Evolutionary conservation across 2,888 invertebrate species (phyloP), one percentile per base, ranked within the genome.

Genomic region (Hedychridium roseum): DNA sequence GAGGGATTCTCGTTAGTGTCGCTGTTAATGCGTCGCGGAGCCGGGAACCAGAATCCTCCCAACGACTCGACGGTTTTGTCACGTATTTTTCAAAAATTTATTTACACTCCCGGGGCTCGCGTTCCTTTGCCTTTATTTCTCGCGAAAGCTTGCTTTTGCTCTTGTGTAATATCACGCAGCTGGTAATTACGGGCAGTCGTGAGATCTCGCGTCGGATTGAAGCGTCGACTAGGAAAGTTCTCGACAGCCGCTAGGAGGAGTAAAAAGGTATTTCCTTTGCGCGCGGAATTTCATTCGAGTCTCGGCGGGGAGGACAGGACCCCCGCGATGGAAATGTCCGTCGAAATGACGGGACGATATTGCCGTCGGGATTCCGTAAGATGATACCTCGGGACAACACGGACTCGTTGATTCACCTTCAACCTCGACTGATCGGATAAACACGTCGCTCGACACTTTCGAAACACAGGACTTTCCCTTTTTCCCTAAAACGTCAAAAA

Each of bases 221-320:
- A 14, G 28, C 28, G 11, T 4, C n/a, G 12, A 14, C 28, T 11
- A 11, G 28, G 5, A 11, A 28, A 28, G 14, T 28, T 11, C 4
- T 11, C 11, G 14, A 28, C 12, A n/a, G 2, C n/a, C 28, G 1
- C 3, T 11, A 7, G 28, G 28, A 3, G 11, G 11, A 14, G 11
- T 14, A n/a, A 28, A 14, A 14, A 14, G 3, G 28, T 12, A 9
- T 28, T 14, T 28, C 5, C 3, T 6, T 23, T 43, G 11, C 35
- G 9, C 20, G 11, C 9, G 27, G 43, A 43, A 43, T 43, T 43
- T 43, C 43, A 43, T 43, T 43, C 26, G 43, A 43, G 35, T 35
- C 35, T 7, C 27, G 20, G 23, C 31, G 15, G 35, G 15, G 12
- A 35, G 7, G 35, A 35, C 16, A 27, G 34, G 26, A 18, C 18